Evolutionary conservation across 2,113 vertebrate genomes (phyloP).

Genomic region (Trematocara zebra): DNA sequence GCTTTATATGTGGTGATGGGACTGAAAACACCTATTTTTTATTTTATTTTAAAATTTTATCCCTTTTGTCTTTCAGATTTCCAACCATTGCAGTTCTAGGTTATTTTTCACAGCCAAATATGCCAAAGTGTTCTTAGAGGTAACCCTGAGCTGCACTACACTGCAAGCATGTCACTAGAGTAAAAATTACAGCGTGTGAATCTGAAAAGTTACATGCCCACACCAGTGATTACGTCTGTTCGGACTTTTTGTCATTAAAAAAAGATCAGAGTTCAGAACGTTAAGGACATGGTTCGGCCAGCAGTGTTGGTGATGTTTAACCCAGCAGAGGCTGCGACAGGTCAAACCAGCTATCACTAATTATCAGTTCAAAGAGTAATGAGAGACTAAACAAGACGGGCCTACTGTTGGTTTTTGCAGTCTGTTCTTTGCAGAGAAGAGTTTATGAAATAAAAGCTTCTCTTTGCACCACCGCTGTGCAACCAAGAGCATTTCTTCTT

Average conservation of each 20-base stretch:
- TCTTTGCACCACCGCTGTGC: not conserved
- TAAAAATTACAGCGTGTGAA: not conserved
- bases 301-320: not conserved
- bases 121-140: not conserved
- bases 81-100: not conserved
- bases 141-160: not conserved
- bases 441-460: not conserved
- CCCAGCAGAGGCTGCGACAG: not conserved
- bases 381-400: not conserved
- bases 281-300: not conserved
- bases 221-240: not conserved
- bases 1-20: not conserved
- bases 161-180: not conserved
- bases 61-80: not conserved
- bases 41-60: not conserved
- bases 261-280: not conserved
- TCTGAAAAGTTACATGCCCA: not conserved
- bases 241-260: not conserved
- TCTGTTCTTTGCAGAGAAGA: not conserved
- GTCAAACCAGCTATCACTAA: not conserved
- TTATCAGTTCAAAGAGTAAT: not conserved
- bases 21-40: not conserved
- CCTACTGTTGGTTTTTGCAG: not conserved
- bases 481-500: not conserved
- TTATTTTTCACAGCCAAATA: not conserved